Base-by-base conservation (phyloP, 2,797 vertebrate genomes). In the Fistularia commersonii region DNA sequence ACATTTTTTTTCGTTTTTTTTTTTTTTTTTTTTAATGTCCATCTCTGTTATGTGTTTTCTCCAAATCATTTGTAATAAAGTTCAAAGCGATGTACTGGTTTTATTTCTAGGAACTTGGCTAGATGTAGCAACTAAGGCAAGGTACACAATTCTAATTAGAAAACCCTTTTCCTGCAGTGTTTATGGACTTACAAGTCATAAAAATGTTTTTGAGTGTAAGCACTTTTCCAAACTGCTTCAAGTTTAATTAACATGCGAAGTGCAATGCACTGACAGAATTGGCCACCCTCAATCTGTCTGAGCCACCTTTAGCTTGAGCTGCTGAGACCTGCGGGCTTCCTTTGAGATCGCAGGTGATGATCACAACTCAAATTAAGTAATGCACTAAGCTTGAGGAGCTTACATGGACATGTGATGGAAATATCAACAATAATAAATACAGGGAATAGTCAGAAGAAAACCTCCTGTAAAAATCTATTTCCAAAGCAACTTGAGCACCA, bases 241-340 rank as follows among this genome's bases (percentile, higher is more conserved):
- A 45, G 54, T 62, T 65, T 82, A 74, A 85, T 87, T 84, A 83
- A 68, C 76, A 85, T 83, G 69, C 77, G 14, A 48, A 69, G 73
- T 37, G 70, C 61, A 44, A 53, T 1, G 47, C 37, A 44, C 64
- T 62, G 73, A 72, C 79, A 80, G 75, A 82, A 84, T 79, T 76
- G 79, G 70, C 75, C 54, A 53, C 58, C 76, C 70, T 84, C 79
- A 80, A 84, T 81, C 79, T 77, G 77, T 73, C 68, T 56, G 68
- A 77, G 72, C 74, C 84, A 85, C 86, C 81, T 84, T 86, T 69
- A 74, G 74, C 82, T 74, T 72, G 60, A 56, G 64, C 61, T 55
- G 48, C 72, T 41, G 72, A 79, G 74, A 77, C 78, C 81, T 83
- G 79, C 75, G 54, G 66, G 69, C 81, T 85, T 79, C 73, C 80